Evolutionary conservation across 2,797 vertebrate genomes (phyloP).

Genomic region (Synaphobranchus kaupii): DNA sequence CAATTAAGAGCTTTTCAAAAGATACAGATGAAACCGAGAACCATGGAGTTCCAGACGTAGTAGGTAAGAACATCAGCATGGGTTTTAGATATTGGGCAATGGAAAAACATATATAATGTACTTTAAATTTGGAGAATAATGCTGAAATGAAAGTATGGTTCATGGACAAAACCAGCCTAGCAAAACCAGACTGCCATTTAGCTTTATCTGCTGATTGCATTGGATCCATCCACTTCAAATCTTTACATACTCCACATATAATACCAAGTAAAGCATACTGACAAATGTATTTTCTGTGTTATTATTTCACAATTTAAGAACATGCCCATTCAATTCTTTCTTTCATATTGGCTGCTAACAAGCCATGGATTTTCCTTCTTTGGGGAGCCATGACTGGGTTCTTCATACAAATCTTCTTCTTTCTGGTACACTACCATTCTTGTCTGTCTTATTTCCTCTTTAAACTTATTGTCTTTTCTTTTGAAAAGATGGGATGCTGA

Average conservation of each 20-base stretch:
- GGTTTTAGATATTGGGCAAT: constrained; percentile 24
- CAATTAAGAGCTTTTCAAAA: constrained; percentile 56
- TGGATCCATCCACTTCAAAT: not conserved
- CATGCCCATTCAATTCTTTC: not conserved
- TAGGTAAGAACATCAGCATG: constrained; percentile 59
- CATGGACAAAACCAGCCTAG: not conserved
- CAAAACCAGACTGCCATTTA: not conserved
- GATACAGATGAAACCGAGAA: constrained; percentile 46
- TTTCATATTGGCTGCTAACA: not conserved
- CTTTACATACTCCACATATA: not conserved
- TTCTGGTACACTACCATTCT: constrained; percentile 12
- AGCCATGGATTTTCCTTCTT: constrained; percentile 17
- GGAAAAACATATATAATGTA: not conserved
- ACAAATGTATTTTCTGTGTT: not conserved
- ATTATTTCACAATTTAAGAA: not conserved
- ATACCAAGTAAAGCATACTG: not conserved
- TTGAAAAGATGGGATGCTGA: constrained; percentile 51
- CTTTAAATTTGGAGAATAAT: not conserved
- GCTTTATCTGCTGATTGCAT: not conserved
- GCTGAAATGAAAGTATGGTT: not conserved
- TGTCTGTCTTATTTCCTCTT: constrained; percentile 18
- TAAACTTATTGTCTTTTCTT: constrained; percentile 47
- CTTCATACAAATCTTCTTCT: constrained; percentile 17
- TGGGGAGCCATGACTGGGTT: constrained; percentile 20
- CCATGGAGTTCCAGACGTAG: constrained; percentile 56